Evolutionary conservation across 1,140 invertebrate genomes (phyloP).

Genomic region (Eumeta japonica): DNA sequence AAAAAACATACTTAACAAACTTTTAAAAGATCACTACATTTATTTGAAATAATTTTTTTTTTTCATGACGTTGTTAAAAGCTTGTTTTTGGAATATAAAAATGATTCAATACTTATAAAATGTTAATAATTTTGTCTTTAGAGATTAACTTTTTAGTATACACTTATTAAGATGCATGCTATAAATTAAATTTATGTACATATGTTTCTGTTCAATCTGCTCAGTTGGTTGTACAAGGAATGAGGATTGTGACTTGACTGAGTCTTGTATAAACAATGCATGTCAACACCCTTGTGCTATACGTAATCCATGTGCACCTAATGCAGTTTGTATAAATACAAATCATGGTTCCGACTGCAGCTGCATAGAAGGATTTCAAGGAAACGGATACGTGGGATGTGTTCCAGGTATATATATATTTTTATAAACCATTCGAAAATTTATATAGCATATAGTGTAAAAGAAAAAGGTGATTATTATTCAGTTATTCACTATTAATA

Average conservation of each 20-base stretch:
- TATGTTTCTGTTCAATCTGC: slow-evolving; percentile 23
- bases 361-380: slow-evolving; percentile 80
- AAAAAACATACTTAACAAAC: too few species aligned
- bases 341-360: slow-evolving; percentile 83
- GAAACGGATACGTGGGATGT: slow-evolving; percentile 80
- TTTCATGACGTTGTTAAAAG: too few species aligned
- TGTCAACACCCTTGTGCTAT: slow-evolving; percentile 81
- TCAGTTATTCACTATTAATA: too few species aligned
- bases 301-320: slow-evolving; percentile 77
- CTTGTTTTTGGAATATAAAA: too few species aligned
- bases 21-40: too few species aligned
- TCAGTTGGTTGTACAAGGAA: slow-evolving; percentile 79
- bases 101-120: slow-evolving; percentile 9
- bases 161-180: slow-evolving; percentile 10
- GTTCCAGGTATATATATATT: slow-evolving; percentile 64
- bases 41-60: too few species aligned
- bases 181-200: slow-evolving; percentile 2
- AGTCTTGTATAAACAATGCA: slow-evolving; percentile 77
- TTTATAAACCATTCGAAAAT: too few species aligned
- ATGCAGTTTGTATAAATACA: slow-evolving; percentile 85
- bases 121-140: not conserved
- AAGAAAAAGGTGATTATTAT: too few species aligned
- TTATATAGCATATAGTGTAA: too few species aligned
- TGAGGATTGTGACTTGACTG: slow-evolving; percentile 75
- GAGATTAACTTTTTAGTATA: slow-evolving; percentile 3